phyloP scores from a whole-genome alignment of 2,888 invertebrate species.

The Notodonta ziczac region DNA sequence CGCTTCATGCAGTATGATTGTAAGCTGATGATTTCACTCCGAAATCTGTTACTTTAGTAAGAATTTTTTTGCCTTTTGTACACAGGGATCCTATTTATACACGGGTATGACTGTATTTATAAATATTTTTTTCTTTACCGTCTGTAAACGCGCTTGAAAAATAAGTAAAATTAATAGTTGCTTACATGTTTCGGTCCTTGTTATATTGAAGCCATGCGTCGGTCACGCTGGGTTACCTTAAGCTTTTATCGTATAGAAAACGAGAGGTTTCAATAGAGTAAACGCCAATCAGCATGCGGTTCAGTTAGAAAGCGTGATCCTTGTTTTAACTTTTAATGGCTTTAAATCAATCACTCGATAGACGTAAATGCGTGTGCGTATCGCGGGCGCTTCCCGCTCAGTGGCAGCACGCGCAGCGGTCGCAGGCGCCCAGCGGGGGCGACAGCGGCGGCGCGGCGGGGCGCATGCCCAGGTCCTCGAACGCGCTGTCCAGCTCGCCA shows the following conservation, averaged over 20 bases:
- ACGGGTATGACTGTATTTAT: not conserved
- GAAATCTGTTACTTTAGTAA: slow-evolving; percentile 4
- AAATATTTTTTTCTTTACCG: slow-evolving; percentile 21
- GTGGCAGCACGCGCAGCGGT: slow-evolving; percentile 78
- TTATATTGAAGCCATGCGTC: slow-evolving; percentile 82
- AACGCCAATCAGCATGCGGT: slow-evolving; percentile 52
- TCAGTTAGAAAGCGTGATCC: slow-evolving; percentile 48
- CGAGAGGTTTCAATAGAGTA: slow-evolving; percentile 32
- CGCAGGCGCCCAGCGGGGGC: slow-evolving; percentile 53
- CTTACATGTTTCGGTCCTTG: slow-evolving; percentile 71
- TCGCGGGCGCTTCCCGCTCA: slow-evolving; percentile 41
- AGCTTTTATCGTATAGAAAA: slow-evolving; percentile 45
- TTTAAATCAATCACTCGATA: slow-evolving; percentile 17
- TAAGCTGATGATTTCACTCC: slow-evolving; percentile 14
- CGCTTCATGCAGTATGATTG: slow-evolving; percentile 22
- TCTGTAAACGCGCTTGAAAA: slow-evolving; percentile 45
- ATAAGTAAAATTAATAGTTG: slow-evolving; percentile 52
- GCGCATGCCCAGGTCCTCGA: slow-evolving; percentile 87
- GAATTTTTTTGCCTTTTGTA: not conserved
- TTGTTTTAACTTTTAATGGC: slow-evolving; percentile 36
- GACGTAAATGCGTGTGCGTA: slow-evolving; percentile 66
- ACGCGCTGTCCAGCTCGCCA: slow-evolving; percentile 96
- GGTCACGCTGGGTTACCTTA: slow-evolving; percentile 54
- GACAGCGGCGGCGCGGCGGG: slow-evolving; percentile 27
- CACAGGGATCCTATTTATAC: not conserved